phyloP scores from a whole-genome alignment of 2,888 invertebrate genomes.

The Venusia cambrica region DNA sequence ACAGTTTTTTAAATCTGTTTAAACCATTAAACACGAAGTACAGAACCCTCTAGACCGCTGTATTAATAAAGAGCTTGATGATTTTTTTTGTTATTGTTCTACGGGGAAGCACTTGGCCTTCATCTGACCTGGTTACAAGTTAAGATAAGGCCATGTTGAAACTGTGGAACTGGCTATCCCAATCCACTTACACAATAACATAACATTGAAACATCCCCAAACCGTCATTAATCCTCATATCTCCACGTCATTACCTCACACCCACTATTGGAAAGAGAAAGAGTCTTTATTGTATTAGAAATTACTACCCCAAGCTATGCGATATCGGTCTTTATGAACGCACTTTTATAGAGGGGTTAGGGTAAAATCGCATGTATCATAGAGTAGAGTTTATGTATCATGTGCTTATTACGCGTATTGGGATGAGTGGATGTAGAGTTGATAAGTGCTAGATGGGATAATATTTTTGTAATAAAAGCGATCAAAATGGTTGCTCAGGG shows the following conservation, averaged over 20 bases:
- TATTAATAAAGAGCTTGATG: too few relatives aligned
- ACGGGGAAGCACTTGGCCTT: too few relatives aligned
- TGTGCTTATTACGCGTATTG: conserved; percentile 52
- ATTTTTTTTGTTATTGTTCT: too few relatives aligned
- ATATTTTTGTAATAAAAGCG: too few relatives aligned
- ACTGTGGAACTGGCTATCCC: too few relatives aligned
- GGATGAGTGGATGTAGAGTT: conserved; percentile 23
- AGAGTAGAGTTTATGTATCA: conserved; percentile 50
- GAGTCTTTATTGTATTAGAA: conserved; percentile 68
- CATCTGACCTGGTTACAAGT: too few relatives aligned
- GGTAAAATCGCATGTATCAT: conserved; percentile 42
- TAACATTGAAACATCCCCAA: conserved; percentile 22
- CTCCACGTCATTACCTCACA: conserved; percentile 47
- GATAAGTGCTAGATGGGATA: conserved; percentile 14
- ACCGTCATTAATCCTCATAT: conserved; percentile 44
- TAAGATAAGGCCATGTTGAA: too few relatives aligned
- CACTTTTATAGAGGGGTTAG: conserved; percentile 15
- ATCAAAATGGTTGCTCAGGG: too few relatives aligned
- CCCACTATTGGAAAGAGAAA: conserved; percentile 57
- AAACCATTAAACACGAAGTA: too few relatives aligned
- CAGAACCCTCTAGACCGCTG: too few relatives aligned
- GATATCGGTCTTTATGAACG: conserved; percentile 31
- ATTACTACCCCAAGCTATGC: conserved; percentile 38
- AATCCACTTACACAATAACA: conserved; percentile 14
- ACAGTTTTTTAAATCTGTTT: too few relatives aligned